A percentile compares a stretch with the other conserved stretches of the same genome.
Evolutionary conservation across 2,113 vertebrate genomes (phyloP).

Genomic region (Phyllostomus hastatus): DNA sequence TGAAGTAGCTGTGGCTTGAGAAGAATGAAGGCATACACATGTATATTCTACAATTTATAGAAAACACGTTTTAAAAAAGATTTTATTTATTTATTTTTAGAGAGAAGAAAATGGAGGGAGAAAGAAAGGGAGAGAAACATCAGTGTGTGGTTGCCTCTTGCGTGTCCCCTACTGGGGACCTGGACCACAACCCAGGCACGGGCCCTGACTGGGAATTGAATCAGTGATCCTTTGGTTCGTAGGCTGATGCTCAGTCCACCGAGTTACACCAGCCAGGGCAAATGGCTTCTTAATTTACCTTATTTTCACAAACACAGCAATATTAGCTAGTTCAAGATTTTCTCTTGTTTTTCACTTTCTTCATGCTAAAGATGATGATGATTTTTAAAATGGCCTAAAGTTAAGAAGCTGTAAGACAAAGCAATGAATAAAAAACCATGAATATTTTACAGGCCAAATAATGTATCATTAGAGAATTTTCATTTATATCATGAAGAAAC

Average conservation of each 20-base stretch:
- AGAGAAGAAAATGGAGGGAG: no score
- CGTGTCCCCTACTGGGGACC: no score
- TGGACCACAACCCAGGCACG: no score
- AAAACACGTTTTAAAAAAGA: neutral
- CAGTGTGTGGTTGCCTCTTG: no score
- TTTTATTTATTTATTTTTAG: no score
- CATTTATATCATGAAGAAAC: neutral
- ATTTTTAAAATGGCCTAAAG: neutral
- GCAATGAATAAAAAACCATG: neutral
- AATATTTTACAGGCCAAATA: neutral
- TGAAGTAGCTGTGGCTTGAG: neutral
- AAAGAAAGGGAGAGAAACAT: no score
- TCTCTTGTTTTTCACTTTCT: neutral
- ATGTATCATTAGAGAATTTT: neutral
- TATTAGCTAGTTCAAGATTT: neutral
- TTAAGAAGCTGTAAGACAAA: neutral
- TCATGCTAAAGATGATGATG: neutral
- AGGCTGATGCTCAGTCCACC: no score
- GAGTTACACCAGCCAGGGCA: no score
- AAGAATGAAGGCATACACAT: neutral
- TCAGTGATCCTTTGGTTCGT: no score
- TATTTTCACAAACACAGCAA: neutral
- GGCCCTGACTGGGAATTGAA: no score
- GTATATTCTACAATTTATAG: neutral
- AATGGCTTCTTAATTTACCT: neutral